A percentile compares a stretch with the other conserved stretches of the same genome.
These are phyloP conservation scores for Cecidostiba fungosa DNA, from an alignment of 2,888 invertebrate species.

Conservation along the genomic window DNA sequence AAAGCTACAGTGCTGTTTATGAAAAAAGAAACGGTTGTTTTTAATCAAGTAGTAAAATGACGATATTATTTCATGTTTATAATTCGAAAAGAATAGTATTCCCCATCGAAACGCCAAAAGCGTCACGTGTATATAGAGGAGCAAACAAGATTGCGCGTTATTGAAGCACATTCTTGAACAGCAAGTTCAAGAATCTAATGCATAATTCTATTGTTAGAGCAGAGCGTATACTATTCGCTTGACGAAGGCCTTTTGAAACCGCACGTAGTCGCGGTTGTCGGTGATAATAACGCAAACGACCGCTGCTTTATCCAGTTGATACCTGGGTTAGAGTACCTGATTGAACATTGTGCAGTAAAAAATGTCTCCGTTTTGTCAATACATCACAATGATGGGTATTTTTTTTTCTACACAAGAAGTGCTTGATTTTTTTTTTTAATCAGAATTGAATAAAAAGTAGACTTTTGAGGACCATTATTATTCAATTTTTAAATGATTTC, in stretches of 20 bases:
- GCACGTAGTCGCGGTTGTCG: not conserved
- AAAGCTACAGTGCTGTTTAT: too few species aligned
- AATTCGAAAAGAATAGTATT: too few species aligned
- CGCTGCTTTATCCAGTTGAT: slow-evolving; percentile 8
- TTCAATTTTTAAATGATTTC: too few species aligned
- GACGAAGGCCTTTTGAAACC: slow-evolving; percentile 10
- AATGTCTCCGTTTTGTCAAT: not conserved
- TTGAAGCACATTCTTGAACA: not conserved
- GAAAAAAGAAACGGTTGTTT: too few species aligned
- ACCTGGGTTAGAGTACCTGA: not conserved
- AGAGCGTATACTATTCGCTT: not conserved
- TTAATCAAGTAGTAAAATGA: too few species aligned
- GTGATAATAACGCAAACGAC: slow-evolving; percentile 7
- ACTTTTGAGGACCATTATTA: too few species aligned
- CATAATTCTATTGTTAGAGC: slow-evolving; percentile 5
- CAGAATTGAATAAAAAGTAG: too few species aligned
- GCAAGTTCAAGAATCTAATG: slow-evolving; percentile 20
- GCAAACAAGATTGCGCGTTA: not conserved
- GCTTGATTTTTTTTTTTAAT: not conserved
- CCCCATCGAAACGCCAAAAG: too few species aligned
- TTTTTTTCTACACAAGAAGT: not conserved
- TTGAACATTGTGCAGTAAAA: not conserved
- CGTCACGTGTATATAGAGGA: not conserved
- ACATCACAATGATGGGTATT: not conserved
- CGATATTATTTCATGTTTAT: too few species aligned